These are phyloP conservation scores for Nymphalis polychloros DNA, from an alignment of 2,888 invertebrate species.

Conservation along the genomic window DNA sequence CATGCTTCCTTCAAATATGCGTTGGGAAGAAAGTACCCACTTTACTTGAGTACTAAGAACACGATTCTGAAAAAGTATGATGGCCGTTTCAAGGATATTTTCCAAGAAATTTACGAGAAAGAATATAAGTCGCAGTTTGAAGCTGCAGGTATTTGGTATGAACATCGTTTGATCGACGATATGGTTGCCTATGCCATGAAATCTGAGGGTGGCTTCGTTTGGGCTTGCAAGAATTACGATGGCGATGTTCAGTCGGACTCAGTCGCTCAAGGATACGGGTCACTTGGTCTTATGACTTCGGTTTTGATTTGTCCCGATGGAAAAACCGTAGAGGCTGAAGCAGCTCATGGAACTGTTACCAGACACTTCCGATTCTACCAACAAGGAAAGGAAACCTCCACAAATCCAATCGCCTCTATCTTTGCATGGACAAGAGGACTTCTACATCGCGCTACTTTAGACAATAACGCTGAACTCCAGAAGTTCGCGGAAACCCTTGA, in stretches of 20 bases:
- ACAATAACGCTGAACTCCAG: constrained; percentile 88
- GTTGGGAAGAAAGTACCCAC: constrained; percentile 90
- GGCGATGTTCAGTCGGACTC: constrained; percentile 99
- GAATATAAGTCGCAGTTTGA: constrained; percentile 93
- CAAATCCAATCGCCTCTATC: constrained; percentile 99
- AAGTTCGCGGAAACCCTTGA: constrained; percentile 94
- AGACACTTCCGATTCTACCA: constrained; percentile 94
- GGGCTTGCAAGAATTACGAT: constrained; percentile 99
- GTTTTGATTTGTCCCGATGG: constrained; percentile 98
- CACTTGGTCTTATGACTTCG: constrained; percentile 98
- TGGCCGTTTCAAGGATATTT: constrained; percentile 98
- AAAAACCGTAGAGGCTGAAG: constrained; percentile 98
- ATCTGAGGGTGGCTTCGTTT: constrained; percentile 98
- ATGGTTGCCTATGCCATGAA: constrained; percentile 99
- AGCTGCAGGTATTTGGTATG: constrained; percentile 96
- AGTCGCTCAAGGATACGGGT: constrained; percentile 98
- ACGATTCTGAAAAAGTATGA: constrained; percentile 98
- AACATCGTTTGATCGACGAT: constrained; percentile 98
- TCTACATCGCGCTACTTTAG: constrained; percentile 95
- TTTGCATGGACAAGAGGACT: constrained; percentile 99
- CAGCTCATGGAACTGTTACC: constrained; percentile 98
- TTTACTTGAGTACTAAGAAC: constrained; percentile 98
- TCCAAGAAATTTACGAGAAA: constrained; percentile 95
- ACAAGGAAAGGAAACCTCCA: constrained; percentile 98
- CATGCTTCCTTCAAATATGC: constrained; percentile 97